A percentile compares a stretch with the other conserved stretches of the same genome.
Evolutionary conservation across 1,140 invertebrate species (phyloP).

Genomic region (Ceratoteleas bidentatus): DNA sequence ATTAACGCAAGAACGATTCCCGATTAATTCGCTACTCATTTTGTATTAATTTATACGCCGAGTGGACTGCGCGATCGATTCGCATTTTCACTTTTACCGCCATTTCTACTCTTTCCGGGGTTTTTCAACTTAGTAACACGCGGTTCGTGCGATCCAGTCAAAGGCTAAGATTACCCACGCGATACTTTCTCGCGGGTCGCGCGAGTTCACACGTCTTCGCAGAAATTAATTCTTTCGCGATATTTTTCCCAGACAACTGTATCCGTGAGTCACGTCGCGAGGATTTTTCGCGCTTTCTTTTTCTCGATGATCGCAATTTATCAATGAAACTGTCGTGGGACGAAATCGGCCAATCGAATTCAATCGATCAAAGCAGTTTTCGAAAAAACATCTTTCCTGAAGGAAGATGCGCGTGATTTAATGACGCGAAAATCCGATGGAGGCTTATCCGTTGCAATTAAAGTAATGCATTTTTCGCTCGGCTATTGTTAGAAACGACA

Average conservation of each 20-base stretch:
- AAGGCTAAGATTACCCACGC: background rate
- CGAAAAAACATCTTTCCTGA: too few relatives aligned
- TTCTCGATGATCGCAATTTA: too few relatives aligned
- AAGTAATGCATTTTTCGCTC: background rate
- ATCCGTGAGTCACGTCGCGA: background rate
- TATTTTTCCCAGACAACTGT: background rate
- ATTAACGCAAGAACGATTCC: background rate
- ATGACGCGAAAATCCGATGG: background rate
- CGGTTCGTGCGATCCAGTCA: background rate
- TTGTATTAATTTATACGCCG: background rate
- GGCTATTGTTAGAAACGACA: background rate
- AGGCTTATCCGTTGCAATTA: background rate
- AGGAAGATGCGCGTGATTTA: too few relatives aligned
- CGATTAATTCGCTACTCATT: background rate
- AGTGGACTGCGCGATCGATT: background rate
- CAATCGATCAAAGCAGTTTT: too few relatives aligned
- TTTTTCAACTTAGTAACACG: background rate
- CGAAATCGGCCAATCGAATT: too few relatives aligned
- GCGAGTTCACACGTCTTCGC: background rate
- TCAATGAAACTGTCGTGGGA: too few relatives aligned
- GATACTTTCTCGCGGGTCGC: constrained; percentile 11
- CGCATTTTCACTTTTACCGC: background rate
- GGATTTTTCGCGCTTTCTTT: background rate
- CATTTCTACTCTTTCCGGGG: background rate
- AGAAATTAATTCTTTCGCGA: background rate